Conservation (phyloP, 2,113 vertebrate species). For the Anhinga anhinga region DNA sequence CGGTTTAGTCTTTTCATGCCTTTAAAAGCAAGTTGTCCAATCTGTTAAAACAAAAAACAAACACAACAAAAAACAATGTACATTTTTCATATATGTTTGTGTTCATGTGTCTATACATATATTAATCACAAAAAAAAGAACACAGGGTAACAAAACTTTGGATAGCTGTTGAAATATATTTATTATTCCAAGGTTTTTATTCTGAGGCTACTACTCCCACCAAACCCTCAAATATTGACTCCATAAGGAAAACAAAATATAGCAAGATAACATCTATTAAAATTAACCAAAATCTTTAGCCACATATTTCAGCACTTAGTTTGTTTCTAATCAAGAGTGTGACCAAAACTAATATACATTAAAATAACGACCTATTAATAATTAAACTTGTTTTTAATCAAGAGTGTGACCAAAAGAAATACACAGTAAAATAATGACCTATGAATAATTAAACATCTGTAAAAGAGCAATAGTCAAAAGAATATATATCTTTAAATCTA, state of each 20-base stretch:
- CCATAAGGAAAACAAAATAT: background rate
- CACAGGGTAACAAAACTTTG: background rate
- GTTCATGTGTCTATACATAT: fast-evolving
- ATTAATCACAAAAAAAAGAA: background rate
- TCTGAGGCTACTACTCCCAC: background rate
- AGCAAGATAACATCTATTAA: background rate
- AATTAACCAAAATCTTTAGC: background rate
- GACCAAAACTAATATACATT: background rate
- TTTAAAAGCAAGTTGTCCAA: constrained; percentile 94
- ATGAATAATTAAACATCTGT: background rate
- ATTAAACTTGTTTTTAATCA: background rate
- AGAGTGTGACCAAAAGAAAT: background rate
- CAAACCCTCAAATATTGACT: background rate
- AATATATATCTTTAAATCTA: background rate
- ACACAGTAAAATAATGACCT: no score
- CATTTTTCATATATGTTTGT: background rate
- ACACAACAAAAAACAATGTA: no score
- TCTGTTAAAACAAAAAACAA: constrained; percentile 69
- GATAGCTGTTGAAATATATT: background rate
- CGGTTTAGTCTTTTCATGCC: constrained; percentile 91
- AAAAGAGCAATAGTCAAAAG: background rate
- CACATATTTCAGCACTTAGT: background rate
- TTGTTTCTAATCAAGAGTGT: background rate
- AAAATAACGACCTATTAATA: no score
- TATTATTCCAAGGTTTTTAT: background rate